Conservation (phyloP, 2,113 vertebrate species). For the Stomatorhinus ivindoensis region DNA sequence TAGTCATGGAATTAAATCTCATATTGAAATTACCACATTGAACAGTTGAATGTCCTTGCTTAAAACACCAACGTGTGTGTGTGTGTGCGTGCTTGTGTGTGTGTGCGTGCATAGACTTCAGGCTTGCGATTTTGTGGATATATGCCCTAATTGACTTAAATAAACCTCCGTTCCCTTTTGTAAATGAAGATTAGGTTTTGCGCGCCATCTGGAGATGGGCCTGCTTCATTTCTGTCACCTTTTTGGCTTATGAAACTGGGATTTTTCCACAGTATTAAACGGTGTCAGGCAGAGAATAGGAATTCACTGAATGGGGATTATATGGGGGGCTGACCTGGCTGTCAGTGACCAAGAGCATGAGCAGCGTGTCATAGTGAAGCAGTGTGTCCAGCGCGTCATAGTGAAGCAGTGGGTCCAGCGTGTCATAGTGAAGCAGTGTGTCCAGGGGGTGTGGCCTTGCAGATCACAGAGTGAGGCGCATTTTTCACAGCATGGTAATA, state of each 20-base stretch:
- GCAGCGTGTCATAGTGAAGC: not conserved
- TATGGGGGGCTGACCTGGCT: not conserved
- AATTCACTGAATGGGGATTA: not conserved
- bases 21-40: not conserved
- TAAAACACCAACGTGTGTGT: not conserved
- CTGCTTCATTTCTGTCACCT: not conserved
- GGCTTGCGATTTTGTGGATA: not conserved
- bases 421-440: not conserved
- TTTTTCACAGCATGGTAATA: not conserved
- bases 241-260: not conserved
- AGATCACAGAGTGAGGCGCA: not conserved
- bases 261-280: not conserved
- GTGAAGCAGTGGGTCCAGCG: not conserved
- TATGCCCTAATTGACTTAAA: not conserved
- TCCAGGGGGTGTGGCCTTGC: not conserved
- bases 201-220: not conserved
- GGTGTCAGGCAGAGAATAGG: not conserved
- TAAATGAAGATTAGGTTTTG: not conserved
- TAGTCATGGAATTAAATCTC: not conserved
- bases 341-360: not conserved
- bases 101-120: not conserved
- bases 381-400: not conserved
- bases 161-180: not conserved
- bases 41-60: not conserved
- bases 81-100: not conserved